phyloP scores from a whole-genome alignment of 2,797 vertebrate species.

The Molothrus ater region DNA sequence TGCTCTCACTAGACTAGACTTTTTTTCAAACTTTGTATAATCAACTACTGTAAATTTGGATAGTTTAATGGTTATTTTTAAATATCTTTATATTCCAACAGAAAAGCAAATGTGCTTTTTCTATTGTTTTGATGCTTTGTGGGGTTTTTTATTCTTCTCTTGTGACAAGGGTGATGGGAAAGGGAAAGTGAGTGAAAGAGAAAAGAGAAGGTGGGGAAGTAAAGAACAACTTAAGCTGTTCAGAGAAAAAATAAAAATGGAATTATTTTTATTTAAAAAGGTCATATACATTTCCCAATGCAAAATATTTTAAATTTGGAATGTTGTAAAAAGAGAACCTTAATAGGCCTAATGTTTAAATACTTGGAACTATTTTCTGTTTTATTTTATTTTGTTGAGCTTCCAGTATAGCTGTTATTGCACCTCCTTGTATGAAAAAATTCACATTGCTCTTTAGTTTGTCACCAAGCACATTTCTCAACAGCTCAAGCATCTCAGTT shows the following conservation, averaged over 20 bases:
- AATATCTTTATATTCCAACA: background rate
- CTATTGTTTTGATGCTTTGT: background rate
- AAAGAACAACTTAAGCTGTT: background rate
- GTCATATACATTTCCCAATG: background rate
- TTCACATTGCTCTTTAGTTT: background rate
- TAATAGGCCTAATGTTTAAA: background rate
- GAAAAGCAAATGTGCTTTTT: background rate
- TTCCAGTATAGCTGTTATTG: background rate
- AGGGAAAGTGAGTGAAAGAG: background rate
- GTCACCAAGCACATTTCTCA: background rate
- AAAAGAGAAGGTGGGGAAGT: background rate
- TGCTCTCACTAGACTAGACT: background rate
- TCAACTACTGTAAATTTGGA: background rate
- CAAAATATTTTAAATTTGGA: background rate
- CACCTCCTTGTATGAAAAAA: background rate
- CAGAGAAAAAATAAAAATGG: background rate
- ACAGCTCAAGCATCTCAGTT: background rate
- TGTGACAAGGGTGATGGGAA: background rate
- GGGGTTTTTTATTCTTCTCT: background rate
- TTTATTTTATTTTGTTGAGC: background rate
- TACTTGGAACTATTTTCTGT: background rate
- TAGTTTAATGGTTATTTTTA: background rate
- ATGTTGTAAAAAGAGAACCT: background rate
- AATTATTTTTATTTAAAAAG: background rate
- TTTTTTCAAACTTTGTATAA: background rate